Conservation (phyloP, 2,797 vertebrate genomes). For the Malacoctenus gilli region DNA sequence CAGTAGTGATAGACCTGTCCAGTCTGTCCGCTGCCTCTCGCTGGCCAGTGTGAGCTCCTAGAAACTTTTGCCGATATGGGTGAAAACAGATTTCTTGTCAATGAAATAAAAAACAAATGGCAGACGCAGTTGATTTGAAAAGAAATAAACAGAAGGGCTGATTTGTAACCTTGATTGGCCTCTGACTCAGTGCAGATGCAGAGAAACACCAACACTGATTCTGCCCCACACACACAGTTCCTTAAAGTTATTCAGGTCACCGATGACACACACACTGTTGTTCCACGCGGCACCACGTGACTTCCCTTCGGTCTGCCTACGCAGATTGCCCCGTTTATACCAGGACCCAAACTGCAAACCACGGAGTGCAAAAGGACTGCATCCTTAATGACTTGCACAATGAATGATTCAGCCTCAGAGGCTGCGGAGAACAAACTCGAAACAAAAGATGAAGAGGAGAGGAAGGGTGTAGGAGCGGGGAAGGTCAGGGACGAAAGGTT, state of each 20-base stretch:
- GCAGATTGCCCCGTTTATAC: constrained; percentile 51
- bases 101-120: too few relatives aligned
- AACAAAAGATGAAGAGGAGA: constrained; percentile 29
- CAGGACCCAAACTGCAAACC: constrained; percentile 50
- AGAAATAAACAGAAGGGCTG: too few relatives aligned
- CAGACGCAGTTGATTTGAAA: too few relatives aligned
- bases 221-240: constrained; percentile 9
- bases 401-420: constrained; percentile 76
- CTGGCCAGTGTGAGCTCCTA: too few relatives aligned
- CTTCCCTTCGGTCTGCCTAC: constrained; percentile 16
- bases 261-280: constrained; percentile 5
- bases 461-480: constrained; percentile 12
- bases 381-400: constrained; percentile 67
- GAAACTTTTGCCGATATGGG: too few relatives aligned
- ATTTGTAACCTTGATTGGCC: too few relatives aligned
- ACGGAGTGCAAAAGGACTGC: constrained; percentile 61
- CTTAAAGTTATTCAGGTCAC: constrained; percentile 46
- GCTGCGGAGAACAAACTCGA: constrained; percentile 49
- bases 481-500: constrained; percentile 27
- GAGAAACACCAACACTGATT: constrained; percentile 2
- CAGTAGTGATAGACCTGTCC: too few relatives aligned
- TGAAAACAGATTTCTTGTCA: too few relatives aligned
- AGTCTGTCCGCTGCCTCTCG: too few relatives aligned
- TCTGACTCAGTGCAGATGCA: too few relatives aligned
- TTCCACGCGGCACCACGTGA: constrained; percentile 18